A percentile compares a stretch with the other conserved stretches of the same genome.
Conservation (phyloP, 2,888 invertebrate species). For the Erebia aethiops region DNA sequence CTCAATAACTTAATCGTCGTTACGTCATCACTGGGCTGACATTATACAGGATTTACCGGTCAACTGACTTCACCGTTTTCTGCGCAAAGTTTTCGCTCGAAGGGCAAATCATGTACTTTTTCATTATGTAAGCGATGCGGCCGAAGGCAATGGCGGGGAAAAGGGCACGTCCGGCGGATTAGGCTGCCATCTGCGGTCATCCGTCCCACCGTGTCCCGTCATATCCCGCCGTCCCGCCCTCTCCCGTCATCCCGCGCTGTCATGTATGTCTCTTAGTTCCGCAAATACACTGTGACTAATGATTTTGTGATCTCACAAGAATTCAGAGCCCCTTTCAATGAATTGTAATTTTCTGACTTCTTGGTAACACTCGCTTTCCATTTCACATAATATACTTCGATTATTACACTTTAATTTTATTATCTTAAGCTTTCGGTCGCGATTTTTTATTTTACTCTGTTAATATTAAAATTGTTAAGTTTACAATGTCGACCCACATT, state of each 20-base stretch:
- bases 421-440: not conserved
- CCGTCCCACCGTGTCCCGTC: constrained; percentile 24
- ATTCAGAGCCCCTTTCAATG: not conserved
- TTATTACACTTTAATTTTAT: not conserved
- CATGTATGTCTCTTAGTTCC: not conserved
- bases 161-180: constrained; percentile 31
- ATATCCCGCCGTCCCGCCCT: not conserved
- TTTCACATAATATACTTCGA: not conserved
- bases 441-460: not conserved
- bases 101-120: constrained; percentile 6
- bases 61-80: not conserved
- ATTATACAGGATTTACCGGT: not conserved
- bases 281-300: not conserved
- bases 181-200: constrained; percentile 26
- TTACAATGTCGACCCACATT: not conserved
- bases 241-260: constrained; percentile 9
- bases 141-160: constrained; percentile 33
- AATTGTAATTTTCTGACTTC: not conserved
- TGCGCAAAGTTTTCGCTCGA: constrained; percentile 11
- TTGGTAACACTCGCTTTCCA: not conserved
- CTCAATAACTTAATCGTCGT: not conserved
- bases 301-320: not conserved
- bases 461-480: too few relatives aligned
- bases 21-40: not conserved
- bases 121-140: constrained; percentile 22